These are phyloP conservation scores for Lamellibrachia satsuma DNA, from an alignment of 2,888 invertebrate genomes.

Conservation along the genomic window DNA sequence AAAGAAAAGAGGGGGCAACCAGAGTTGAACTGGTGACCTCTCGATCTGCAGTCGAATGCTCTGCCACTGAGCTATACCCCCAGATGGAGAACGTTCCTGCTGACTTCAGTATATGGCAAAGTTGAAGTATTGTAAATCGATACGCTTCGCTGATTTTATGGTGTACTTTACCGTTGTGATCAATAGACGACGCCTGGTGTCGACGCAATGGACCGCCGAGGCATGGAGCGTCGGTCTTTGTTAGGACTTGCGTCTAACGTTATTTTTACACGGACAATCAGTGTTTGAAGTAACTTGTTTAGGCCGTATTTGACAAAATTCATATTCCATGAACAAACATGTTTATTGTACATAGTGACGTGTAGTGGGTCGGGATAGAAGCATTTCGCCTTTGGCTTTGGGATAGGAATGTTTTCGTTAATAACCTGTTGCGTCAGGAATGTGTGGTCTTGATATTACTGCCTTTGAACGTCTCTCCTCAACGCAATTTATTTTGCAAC, in stretches of 20 bases:
- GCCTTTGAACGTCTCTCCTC: no score
- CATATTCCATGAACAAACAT: no score
- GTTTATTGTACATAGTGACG: no score
- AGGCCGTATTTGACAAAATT: no score
- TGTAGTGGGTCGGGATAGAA: no score
- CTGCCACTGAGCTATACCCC: slow-evolving; percentile 26
- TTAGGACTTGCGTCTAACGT: neutral
- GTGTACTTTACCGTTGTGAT: neutral
- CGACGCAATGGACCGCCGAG: neutral
- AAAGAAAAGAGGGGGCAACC: slow-evolving; percentile 22
- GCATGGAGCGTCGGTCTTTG: neutral
- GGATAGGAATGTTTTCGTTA: no score
- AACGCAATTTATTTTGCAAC: no score
- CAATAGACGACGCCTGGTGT: neutral
- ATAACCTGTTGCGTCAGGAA: no score
- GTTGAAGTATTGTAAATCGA: neutral
- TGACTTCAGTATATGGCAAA: neutral
- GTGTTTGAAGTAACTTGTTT: neutral
- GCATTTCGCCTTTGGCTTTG: no score
- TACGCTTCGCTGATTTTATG: neutral
- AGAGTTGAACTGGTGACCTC: slow-evolving; percentile 25
- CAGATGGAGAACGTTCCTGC: neutral
- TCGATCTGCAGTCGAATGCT: slow-evolving; percentile 25
- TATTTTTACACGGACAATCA: neutral
- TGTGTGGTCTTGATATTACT: no score